These are phyloP conservation scores for Cyaniris semiargus DNA, from an alignment of 2,888 invertebrate species.

Conservation along the genomic window DNA sequence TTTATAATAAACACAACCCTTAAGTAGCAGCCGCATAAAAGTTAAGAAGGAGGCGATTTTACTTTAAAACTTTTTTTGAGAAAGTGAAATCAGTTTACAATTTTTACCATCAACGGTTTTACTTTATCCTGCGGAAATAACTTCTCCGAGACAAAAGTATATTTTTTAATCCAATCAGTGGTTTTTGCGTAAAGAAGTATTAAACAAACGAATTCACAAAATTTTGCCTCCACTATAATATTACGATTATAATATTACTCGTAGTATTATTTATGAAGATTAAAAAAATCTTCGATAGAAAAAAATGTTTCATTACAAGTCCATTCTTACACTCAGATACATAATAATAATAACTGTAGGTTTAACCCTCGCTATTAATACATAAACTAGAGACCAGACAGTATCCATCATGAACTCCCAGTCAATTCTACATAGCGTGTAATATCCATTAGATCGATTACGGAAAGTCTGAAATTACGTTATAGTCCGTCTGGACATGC, in stretches of 20 bases:
- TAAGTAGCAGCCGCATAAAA: neutral
- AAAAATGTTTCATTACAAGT: no score
- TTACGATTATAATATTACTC: no score
- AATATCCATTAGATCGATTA: slow-evolving; percentile 34
- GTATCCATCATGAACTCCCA: neutral
- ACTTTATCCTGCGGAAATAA: no score
- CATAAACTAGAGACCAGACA: neutral
- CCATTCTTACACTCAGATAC: neutral
- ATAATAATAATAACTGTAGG: neutral
- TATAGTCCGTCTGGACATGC: slow-evolving; percentile 51
- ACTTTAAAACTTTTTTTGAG: neutral
- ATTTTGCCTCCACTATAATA: no score
- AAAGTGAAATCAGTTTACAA: neutral
- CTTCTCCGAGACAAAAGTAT: no score
- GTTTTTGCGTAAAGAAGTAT: no score
- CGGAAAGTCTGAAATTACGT: slow-evolving; percentile 52
- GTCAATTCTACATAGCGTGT: slow-evolving; percentile 9
- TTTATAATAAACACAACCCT: neutral
- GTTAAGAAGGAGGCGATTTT: neutral
- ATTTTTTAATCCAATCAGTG: no score
- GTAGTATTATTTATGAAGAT: no score
- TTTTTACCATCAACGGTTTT: no score
- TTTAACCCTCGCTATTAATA: neutral
- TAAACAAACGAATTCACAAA: no score
- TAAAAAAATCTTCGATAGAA: no score